Percentiles rank a stretch among this genome's conserved stretches.
phyloP scores from a whole-genome alignment of 1,140 invertebrate genomes.

The Helicoverpa armigera region DNA sequence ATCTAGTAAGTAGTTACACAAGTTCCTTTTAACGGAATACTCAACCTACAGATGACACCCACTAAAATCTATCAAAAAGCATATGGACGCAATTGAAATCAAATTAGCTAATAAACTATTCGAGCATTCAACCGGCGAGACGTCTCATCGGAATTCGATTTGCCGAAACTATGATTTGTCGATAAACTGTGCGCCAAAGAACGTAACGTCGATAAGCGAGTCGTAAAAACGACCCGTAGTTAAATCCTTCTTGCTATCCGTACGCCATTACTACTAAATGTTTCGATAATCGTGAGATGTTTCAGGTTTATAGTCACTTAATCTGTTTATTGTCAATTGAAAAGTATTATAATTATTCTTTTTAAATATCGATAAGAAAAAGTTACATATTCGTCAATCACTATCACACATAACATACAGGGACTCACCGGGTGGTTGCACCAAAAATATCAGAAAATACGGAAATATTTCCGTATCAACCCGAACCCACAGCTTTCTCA shows the following conservation, averaged over 20 bases:
- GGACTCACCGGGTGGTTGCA: no score
- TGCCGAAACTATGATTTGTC: constrained; percentile 24
- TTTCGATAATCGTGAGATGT: background rate
- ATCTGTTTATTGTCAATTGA: background rate
- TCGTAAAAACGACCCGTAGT: constrained; percentile 4
- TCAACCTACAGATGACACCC: background rate
- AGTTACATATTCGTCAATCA: no score
- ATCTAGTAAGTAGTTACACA: no score
- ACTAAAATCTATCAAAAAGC: background rate
- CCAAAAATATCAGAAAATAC: background rate
- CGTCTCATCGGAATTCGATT: constrained; percentile 26
- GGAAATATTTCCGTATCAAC: background rate
- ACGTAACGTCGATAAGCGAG: background rate
- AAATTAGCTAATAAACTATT: background rate
- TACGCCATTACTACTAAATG: constrained; percentile 3
- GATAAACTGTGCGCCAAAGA: background rate
- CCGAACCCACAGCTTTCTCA: background rate
- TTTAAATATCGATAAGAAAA: background rate
- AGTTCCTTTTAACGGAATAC: no score
- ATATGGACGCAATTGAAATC: background rate
- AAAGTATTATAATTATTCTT: background rate
- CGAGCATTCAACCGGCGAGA: constrained; percentile 19
- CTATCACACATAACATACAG: no score
- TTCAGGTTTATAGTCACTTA: background rate
- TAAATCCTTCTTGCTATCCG: background rate